Evolutionary conservation across 2,888 invertebrate species (phyloP).

Genomic region (Epicampocera succincta): DNA sequence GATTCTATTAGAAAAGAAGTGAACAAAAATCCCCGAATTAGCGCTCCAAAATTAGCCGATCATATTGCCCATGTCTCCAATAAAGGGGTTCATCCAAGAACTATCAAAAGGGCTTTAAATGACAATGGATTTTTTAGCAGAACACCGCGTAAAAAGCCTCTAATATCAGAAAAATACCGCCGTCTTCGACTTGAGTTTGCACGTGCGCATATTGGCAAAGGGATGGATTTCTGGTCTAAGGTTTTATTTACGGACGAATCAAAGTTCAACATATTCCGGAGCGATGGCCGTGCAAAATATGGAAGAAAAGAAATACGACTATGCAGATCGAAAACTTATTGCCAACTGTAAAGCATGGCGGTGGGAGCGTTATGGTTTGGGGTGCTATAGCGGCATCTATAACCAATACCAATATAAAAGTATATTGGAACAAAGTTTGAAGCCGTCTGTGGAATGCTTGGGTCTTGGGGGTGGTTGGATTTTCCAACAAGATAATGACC

Average conservation of each 20-base stretch:
- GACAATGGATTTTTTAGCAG: conserved; percentile 19
- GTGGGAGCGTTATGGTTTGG: conserved; percentile 46
- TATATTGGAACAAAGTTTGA: not conserved
- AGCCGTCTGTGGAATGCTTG: conserved; percentile 35
- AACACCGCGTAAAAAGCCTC: conserved; percentile 5
- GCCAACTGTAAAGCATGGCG: conserved; percentile 50
- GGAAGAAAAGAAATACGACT: conserved; percentile 24
- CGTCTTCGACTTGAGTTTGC: conserved; percentile 56
- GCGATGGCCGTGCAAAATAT: conserved; percentile 1
- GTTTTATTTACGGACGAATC: conserved; percentile 72
- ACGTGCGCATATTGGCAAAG: conserved; percentile 63
- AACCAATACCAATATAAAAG: no score
- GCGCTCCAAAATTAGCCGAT: conserved; percentile 24
- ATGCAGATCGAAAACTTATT: conserved; percentile 62
- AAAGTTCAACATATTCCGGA: conserved; percentile 70
- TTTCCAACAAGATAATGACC: conserved; percentile 49
- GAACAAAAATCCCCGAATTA: conserved; percentile 21
- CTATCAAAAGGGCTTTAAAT: conserved; percentile 25
- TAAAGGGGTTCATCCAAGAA: conserved; percentile 10
- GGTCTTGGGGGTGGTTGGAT: conserved; percentile 35
- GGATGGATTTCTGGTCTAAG: conserved; percentile 72
- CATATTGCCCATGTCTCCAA: conserved; percentile 16
- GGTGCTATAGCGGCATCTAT: conserved; percentile 1
- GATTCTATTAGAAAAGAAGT: no score
- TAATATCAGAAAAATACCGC: conserved; percentile 40